Base-by-base conservation (phyloP, 2,797 vertebrate species). In the Falco cherrug region DNA sequence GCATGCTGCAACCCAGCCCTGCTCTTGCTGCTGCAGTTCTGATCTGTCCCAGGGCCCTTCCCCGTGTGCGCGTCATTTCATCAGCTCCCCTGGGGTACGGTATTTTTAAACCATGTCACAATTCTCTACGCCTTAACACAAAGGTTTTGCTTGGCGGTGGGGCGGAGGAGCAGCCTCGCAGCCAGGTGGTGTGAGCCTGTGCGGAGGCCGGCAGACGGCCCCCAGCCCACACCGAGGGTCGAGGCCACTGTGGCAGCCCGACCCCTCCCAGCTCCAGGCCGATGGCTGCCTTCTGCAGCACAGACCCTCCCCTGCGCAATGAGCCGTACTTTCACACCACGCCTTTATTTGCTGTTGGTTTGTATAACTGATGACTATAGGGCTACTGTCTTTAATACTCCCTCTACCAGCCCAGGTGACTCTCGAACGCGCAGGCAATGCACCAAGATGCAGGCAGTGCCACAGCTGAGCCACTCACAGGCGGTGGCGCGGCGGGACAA, bases 1-100 rank as follows among this genome's bases (percentile, higher is more conserved):
- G 82, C 87, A 96, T 98, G 98, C 87, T 98, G 98, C 97, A 98
- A 98, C 84, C 95, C 73, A 39, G 33, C 10, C 75, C 89, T n/a
- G 31, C 74, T 95, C 94, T 97, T 98, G 98, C 98, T 61, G 43
- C 79, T 59, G 84, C n/a, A 54, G 61, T 5, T 67, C 19, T 10
- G 35, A 5, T 65, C 64, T 41, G 35, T 91, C 97, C 41, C 54
- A 11, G 51, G 94, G 94, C 41, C 4, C 17, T 51, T 84, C 77
- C 84, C 2, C 4, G 51, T 16, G 57, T 28, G 64, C 70, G 28
- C 41, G 91, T 29, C 67, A 48, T 98, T 98, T 97, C 97, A 97
- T 98, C 97, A 98, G 95, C 96, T 92, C 79, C 95, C 84, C 47
- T 45, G n/a, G 74, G 39, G 50, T 21, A 50, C 53, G 3, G 60